Evolutionary conservation across 2,113 vertebrate species (phyloP).

Genomic region (Dipodomys ordii): DNA sequence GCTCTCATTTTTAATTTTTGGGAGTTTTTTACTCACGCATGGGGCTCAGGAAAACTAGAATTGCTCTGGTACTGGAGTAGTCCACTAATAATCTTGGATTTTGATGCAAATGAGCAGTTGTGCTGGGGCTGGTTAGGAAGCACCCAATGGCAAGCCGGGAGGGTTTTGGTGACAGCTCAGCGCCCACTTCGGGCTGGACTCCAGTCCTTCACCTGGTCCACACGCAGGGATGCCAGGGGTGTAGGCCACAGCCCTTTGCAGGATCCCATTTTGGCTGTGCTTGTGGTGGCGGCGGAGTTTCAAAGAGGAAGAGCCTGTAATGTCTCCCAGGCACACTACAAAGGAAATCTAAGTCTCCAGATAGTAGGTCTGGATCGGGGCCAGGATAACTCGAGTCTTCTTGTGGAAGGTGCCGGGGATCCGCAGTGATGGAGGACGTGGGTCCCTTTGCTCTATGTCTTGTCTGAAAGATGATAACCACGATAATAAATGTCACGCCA

Average conservation of each 20-base stretch:
- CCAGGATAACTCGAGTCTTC: slow-evolving; percentile 79
- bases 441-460: slow-evolving; percentile 68
- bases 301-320: slow-evolving; percentile 74
- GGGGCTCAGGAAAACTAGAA: slow-evolving; percentile 20
- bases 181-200: background rate
- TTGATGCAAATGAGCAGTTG: background rate
- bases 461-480: slow-evolving; percentile 78
- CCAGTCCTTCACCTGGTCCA: slow-evolving; percentile 59
- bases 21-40: background rate
- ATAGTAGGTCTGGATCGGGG: slow-evolving; percentile 70
- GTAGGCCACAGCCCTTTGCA: background rate
- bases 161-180: background rate
- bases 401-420: slow-evolving; percentile 76
- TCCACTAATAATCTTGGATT: background rate
- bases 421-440: slow-evolving; percentile 73
- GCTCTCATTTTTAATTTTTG: background rate
- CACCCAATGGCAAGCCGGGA: background rate
- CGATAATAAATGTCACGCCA: slow-evolving; percentile 77
- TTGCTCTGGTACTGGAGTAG: background rate
- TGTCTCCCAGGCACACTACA: slow-evolving; percentile 77
- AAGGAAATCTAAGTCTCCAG: slow-evolving; percentile 79
- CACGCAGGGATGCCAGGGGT: slow-evolving; percentile 48
- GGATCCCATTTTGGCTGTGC: slow-evolving; percentile 50
- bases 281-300: slow-evolving; percentile 62
- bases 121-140: background rate